Evolutionary conservation across 92 coral and sea anemone species (phyloP).

Genomic region (Palythoa heliodiscus): DNA sequence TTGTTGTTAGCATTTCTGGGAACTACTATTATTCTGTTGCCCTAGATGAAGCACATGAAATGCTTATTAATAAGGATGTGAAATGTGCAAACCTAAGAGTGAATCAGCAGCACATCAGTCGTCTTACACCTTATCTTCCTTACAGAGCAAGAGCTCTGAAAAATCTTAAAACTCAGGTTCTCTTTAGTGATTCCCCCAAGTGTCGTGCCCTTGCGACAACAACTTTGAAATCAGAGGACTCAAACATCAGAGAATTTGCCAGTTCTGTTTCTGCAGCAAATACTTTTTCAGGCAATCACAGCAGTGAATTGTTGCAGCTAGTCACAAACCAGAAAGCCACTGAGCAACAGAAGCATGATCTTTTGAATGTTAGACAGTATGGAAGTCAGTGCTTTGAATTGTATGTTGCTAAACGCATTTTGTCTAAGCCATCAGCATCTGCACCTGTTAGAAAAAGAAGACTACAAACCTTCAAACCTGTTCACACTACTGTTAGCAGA

Average conservation of each 20-base stretch:
- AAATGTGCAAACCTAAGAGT: constrained; percentile 14
- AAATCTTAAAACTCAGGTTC: constrained; percentile 12
- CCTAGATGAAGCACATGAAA: constrained; percentile 19
- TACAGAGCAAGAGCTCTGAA: constrained; percentile 23
- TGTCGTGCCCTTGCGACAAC: not conserved
- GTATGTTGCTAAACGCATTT: constrained; percentile 2
- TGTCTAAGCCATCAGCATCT: not conserved
- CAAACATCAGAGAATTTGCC: not conserved
- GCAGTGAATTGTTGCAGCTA: constrained; percentile 4
- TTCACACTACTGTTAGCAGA: not conserved
- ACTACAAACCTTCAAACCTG: constrained; percentile 11
- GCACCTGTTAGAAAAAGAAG: constrained; percentile 7
- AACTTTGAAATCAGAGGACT: not conserved
- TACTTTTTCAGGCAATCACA: not conserved
- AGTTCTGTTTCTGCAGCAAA: not conserved
- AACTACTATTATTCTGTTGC: constrained; percentile 6
- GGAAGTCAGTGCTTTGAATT: not conserved
- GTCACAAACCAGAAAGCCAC: constrained; percentile 5
- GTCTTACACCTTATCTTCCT: constrained; percentile 11
- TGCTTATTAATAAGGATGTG: constrained; percentile 19
- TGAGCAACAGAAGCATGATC: not conserved
- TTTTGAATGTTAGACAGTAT: constrained; percentile 14
- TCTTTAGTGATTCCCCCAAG: not conserved
- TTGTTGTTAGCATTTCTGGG: constrained; percentile 24
- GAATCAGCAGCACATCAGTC: constrained; percentile 11